Base-by-base conservation (phyloP, 35 echinoderm and acorn worm species). In the Anneissia japonica region DNA sequence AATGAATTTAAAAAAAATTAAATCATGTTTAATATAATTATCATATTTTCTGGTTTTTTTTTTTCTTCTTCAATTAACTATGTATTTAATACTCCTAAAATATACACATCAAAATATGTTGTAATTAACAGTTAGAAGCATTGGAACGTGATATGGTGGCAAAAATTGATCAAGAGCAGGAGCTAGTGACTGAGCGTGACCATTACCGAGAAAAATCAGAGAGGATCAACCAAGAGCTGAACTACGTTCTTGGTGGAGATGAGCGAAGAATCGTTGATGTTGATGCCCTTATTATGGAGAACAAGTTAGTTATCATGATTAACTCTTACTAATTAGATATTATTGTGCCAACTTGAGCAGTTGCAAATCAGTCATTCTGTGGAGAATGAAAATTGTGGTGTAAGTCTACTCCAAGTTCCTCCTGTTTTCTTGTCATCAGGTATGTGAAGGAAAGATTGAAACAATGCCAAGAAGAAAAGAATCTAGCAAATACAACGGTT, bases 191-290 rank as follows among this genome's bases (percentile, higher is more conserved):
- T 0, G 96, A 99, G 92, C 81, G 92, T 77, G 96, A 93, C 37
- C 93, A 91, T 76, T 99, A 89, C 89, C 81, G 96, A 77, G 78
- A 82, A 46, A 99, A 99, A 86, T 83, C 92, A 28, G 92, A 99
- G 11, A 75, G 92, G 33, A 79, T 94, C 7, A 99, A 99, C 75
- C 92, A 99, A 72, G 96, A 99, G 46, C 85, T 99, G 16, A 99
- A 99, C 72, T 99, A 99, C 76, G 92, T 99, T 31, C 84, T 99
- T 4, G 96, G 89, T 34, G 96, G 96, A 43, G 92, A 99, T 84
- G 96, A 99, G 79, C 91, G 86, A 86, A 93, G 96, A 76, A 94
- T 99, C 23, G 86, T 99, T 0, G 96, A 99, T 74, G 87, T 99
- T 32, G 96, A 99, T 85, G 96, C 96, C 37, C 78, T 99, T 4